Conservation (phyloP, 2,113 vertebrate species). For the Morone chrysops region DNA sequence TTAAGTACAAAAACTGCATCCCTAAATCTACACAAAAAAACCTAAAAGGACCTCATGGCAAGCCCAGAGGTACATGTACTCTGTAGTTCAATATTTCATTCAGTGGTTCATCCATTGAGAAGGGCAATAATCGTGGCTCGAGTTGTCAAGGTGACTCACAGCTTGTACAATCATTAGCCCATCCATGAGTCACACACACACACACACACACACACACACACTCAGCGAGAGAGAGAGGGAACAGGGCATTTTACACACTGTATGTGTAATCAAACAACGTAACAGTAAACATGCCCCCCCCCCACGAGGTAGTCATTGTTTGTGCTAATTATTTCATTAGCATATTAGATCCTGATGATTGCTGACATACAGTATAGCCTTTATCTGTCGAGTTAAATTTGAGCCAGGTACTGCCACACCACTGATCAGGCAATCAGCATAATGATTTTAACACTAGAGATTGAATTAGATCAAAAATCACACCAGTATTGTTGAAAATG, state of each 20-base stretch:
- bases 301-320: constrained; percentile 8
- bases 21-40: constrained; percentile 4
- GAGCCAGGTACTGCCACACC: not conserved
- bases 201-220: constrained; percentile 8
- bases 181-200: constrained; percentile 53
- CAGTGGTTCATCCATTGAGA: constrained; percentile 54
- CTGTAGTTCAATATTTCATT: constrained; percentile 52
- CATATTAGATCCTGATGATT: not conserved
- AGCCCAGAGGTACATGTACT: constrained; percentile 9
- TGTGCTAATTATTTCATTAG: constrained; percentile 54
- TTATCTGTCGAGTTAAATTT: constrained; percentile 6
- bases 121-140: constrained; percentile 27
- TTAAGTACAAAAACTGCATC: constrained; percentile 11
- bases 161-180: constrained; percentile 62
- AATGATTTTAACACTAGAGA: not conserved
- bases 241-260: constrained; percentile 46
- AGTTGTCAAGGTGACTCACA: constrained; percentile 66
- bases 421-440: not conserved
- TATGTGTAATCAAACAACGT: constrained; percentile 41
- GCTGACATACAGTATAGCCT: constrained; percentile 8
- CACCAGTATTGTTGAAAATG: not conserved
- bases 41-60: not conserved
- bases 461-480: not conserved
- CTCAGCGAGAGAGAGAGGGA: constrained; percentile 18
- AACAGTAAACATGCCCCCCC: constrained; percentile 30